A percentile compares a stretch with the other conserved stretches of the same genome.
These are phyloP conservation scores for Phengaris arion DNA, from an alignment of 2,888 invertebrate genomes.

Conservation along the genomic window DNA sequence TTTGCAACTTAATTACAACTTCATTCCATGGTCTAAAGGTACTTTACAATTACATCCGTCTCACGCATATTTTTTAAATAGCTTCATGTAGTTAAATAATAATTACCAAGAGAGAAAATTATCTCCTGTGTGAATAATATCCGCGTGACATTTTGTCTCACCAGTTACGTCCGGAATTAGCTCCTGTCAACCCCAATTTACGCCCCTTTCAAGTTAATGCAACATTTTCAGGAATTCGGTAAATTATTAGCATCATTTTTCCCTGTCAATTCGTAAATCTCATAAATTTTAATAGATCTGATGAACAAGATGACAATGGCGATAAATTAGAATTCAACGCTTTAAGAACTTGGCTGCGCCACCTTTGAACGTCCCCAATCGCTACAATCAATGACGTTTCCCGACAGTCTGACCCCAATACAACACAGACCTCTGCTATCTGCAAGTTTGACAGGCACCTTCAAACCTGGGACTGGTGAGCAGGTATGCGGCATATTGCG, in stretches of 20 bases:
- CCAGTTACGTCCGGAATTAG: background rate
- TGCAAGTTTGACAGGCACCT: conserved; percentile 8
- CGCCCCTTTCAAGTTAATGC: background rate
- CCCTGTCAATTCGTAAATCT: background rate
- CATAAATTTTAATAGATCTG: background rate
- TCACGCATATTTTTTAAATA: too few relatives aligned
- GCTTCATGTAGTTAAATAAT: too few relatives aligned
- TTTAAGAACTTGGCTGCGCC: too few relatives aligned
- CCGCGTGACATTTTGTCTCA: background rate
- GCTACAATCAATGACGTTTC: background rate
- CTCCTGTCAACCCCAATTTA: background rate
- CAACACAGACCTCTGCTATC: background rate
- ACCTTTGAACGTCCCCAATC: background rate
- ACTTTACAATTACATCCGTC: too few relatives aligned
- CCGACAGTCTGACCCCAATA: background rate
- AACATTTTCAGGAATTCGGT: background rate
- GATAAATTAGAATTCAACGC: too few relatives aligned
- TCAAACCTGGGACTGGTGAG: background rate
- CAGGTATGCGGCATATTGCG: conserved; percentile 10
- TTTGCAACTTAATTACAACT: background rate
- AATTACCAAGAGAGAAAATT: too few relatives aligned
- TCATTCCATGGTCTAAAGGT: background rate
- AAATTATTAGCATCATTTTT: conserved; percentile 3
- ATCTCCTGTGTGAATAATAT: background rate
- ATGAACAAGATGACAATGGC: too few relatives aligned